Evolutionary conservation across 2,113 vertebrate genomes (phyloP).

Genomic region (Arvicanthis niloticus): DNA sequence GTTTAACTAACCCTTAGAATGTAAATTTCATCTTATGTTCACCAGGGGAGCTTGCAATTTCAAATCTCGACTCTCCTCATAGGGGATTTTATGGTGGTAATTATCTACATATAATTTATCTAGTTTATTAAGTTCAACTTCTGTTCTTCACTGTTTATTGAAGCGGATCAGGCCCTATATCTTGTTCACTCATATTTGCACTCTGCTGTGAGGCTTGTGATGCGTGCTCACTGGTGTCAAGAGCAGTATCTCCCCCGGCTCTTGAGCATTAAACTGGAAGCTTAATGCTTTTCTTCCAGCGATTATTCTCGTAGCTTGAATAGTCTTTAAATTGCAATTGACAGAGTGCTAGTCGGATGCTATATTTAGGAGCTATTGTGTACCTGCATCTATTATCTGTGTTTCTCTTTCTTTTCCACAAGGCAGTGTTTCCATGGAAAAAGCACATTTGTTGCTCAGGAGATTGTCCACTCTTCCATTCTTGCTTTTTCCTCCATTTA

Average conservation of each 20-base stretch:
- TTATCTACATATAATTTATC: conserved; percentile 36
- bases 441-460: conserved; percentile 76
- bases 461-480: conserved; percentile 65
- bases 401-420: conserved; percentile 68
- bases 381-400: conserved; percentile 75
- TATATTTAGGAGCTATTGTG: conserved; percentile 77
- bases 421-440: conserved; percentile 77
- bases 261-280: conserved; percentile 21
- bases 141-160: conserved; percentile 7
- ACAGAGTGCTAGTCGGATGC: conserved; percentile 68
- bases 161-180: background rate
- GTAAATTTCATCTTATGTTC: background rate
- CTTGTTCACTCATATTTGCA: background rate
- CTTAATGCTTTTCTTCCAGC: conserved; percentile 51
- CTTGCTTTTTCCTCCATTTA: conserved; percentile 62
- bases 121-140: conserved; percentile 52
- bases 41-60: background rate
- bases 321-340: conserved; percentile 76
- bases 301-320: conserved; percentile 67
- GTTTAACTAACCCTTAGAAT: conserved; percentile 11
- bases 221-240: conserved; percentile 20
- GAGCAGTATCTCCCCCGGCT: conserved; percentile 26
- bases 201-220: conserved; percentile 55
- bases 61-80: background rate
- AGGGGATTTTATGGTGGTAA: conserved; percentile 41